These are phyloP conservation scores for Lutjanus campechanus DNA, from an alignment of 2,797 vertebrate genomes.

Conservation along the genomic window DNA sequence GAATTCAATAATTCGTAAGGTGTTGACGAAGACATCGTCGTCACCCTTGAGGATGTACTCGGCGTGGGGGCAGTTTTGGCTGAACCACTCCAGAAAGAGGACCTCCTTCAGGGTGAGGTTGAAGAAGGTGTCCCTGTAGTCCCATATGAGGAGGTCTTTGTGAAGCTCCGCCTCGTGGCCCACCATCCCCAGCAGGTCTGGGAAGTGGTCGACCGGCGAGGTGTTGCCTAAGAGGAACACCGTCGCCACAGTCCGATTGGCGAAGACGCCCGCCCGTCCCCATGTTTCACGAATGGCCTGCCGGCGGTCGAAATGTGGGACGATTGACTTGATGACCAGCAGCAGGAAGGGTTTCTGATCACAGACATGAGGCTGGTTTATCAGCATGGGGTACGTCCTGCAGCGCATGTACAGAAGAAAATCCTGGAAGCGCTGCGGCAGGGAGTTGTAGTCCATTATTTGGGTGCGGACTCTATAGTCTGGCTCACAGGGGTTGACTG, in stretches of 20 bases:
- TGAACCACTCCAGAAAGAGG: conserved; percentile 94
- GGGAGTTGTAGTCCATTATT: conserved; percentile 86
- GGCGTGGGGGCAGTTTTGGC: conserved; percentile 83
- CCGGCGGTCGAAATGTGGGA: conserved; percentile 93
- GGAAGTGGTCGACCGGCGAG: conserved; percentile 86
- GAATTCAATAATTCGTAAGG: conserved; percentile 89
- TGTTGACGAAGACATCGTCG: conserved; percentile 96
- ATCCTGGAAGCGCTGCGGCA: conserved; percentile 92
- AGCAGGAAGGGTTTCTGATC: conserved; percentile 89
- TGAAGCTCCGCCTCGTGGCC: conserved; percentile 88
- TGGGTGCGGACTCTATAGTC: conserved; percentile 82
- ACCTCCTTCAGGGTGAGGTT: conserved; percentile 96
- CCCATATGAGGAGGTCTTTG: conserved; percentile 92
- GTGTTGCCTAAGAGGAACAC: conserved; percentile 93
- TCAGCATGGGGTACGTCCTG: conserved; percentile 89
- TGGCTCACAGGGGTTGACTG: conserved; percentile 83
- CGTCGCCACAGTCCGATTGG: conserved; percentile 86
- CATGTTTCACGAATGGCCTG: conserved; percentile 97
- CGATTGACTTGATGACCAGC: conserved; percentile 91
- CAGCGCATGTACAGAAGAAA: conserved; percentile 93
- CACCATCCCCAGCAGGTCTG: conserved; percentile 90
- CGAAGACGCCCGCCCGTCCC: conserved; percentile 87
- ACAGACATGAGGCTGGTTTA: conserved; percentile 88
- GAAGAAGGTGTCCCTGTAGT: conserved; percentile 94
- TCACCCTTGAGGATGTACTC: conserved; percentile 93